Evolutionary conservation across 2,113 vertebrate genomes (phyloP), one percentile per base, ranked within the genome.

Genomic region (Geothlypis trichas): DNA sequence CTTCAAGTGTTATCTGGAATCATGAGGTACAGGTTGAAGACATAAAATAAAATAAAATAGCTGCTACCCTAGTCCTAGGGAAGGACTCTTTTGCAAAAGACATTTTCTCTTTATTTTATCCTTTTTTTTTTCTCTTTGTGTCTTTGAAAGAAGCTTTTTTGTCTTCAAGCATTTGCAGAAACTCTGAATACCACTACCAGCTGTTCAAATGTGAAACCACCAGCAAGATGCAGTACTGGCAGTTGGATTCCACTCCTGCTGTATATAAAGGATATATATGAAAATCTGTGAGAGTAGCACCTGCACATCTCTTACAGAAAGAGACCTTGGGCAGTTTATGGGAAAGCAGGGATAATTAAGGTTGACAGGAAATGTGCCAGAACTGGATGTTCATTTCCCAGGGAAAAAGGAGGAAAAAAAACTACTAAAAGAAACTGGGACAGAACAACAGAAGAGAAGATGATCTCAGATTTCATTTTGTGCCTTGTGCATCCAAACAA

Each of bases 311-410:
- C 49, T 82, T 61, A 37, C 0, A 85, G 55, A 87, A 93, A 73
- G 46, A 88, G 79, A 26, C 57, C 28, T 66, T 59, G 47, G 81
- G 72, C 47, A 63, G 67, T 94, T 80, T 57, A 31, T 83, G 72
- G 68, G 90, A 93, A 69, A 94, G 52, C 47, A 75, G 71, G 88
- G 88, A 84, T 96, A 89, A 92, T 84, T 95, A 88, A 96, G 85
- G 85, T 57, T 83, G 41, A 68, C 85, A 88, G 93, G 90, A 96
- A 94, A 78, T 52, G 21, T 86, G 68, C 95, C 92, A 94, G 92
- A 95, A 94, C 93, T 94, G 68, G 65, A 90, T 93, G 93, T 96
- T 90, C 31, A 0, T 94, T 97, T 96, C 90, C 93, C 88, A 93
- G 76, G 88, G 74, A 68, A 86, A 79, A 91, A 83, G 8, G 13